A percentile compares a stretch with the other conserved stretches of the same genome.
These are phyloP conservation scores for Prenolepis imparis DNA, from an alignment of 2,888 invertebrate species.

Conservation along the genomic window DNA sequence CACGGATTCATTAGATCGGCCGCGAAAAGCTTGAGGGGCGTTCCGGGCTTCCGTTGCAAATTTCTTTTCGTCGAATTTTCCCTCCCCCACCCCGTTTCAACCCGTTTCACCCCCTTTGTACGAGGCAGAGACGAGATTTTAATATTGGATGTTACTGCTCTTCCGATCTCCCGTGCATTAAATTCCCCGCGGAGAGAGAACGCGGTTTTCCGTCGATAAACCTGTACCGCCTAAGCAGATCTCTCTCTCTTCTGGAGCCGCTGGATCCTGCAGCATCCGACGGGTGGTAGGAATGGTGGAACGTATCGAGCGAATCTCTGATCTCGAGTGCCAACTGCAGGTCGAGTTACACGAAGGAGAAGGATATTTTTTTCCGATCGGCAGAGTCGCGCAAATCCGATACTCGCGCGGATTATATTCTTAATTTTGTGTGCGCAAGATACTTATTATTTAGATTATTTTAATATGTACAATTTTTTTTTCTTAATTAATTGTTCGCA, in stretches of 20 bases:
- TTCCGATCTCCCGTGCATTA: background rate
- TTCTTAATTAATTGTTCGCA: background rate
- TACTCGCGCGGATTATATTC: background rate
- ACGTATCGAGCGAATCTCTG: background rate
- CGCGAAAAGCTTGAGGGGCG: background rate
- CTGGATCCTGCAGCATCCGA: slow-evolving; percentile 51
- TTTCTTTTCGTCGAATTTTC: background rate
- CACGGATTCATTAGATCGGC: background rate
- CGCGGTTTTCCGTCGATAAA: slow-evolving; percentile 45
- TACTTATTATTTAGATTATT: background rate
- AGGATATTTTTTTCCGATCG: slow-evolving; percentile 41
- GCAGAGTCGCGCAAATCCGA: slow-evolving; percentile 10
- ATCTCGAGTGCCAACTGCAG: slow-evolving; percentile 49
- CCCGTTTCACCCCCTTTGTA: too few species aligned
- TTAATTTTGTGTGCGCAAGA: background rate
- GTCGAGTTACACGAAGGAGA: background rate
- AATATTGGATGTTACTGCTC: background rate
- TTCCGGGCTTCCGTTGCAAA: background rate
- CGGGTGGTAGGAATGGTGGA: slow-evolving; percentile 46
- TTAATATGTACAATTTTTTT: background rate
- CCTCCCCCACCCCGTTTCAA: too few species aligned
- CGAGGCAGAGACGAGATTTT: background rate
- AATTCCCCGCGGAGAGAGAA: background rate
- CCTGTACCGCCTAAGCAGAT: slow-evolving; percentile 29
- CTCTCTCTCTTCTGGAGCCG: background rate